Conservation (phyloP, 1,140 invertebrate genomes). For the Drusus annulatus region DNA sequence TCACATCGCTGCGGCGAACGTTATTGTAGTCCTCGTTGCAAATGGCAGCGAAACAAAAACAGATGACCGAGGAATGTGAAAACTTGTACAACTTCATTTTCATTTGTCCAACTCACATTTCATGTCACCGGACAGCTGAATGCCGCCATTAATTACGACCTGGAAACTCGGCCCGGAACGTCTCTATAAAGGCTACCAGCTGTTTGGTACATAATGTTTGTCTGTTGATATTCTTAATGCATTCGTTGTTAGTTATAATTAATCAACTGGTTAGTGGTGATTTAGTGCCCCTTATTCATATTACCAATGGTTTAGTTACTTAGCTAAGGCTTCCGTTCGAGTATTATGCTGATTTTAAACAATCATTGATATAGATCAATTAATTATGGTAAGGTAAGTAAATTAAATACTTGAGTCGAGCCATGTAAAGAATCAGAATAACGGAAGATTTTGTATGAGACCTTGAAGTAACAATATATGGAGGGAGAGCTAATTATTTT, state of each 20-base stretch:
- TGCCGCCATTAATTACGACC: slow-evolving; percentile 25
- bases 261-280: not conserved
- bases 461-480: too few species aligned
- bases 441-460: too few species aligned
- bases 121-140: slow-evolving; percentile 32
- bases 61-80: slow-evolving; percentile 29
- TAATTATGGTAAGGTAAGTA: too few species aligned
- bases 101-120: slow-evolving; percentile 37
- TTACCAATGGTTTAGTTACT: not conserved
- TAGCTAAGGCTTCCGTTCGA: not conserved
- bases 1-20: not conserved
- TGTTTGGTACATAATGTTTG: not conserved
- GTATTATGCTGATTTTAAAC: too few species aligned
- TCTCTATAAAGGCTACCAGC: slow-evolving; percentile 24
- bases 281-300: not conserved
- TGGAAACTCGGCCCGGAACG: slow-evolving; percentile 23
- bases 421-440: too few species aligned
- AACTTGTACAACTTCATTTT: slow-evolving; percentile 37
- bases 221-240: not conserved
- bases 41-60: not conserved
- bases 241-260: slow-evolving; percentile 1
- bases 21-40: not conserved
- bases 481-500: too few species aligned
- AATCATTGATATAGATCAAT: too few species aligned
- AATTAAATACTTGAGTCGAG: too few species aligned